Base-by-base conservation (phyloP, 2,797 vertebrate genomes). In the Typhlichthys eigenmanni region DNA sequence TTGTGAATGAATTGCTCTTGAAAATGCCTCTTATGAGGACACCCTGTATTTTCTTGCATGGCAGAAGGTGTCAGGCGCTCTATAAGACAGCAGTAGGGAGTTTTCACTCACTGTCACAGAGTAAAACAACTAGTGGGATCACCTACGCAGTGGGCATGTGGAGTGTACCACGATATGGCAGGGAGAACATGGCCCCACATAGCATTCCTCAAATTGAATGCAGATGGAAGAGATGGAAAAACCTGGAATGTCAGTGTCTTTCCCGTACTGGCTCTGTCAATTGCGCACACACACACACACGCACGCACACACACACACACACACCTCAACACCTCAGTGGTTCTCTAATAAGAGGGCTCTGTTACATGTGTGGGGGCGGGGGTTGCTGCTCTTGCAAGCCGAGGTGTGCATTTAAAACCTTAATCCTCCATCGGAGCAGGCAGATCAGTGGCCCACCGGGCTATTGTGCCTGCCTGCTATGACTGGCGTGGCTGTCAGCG, bases 331-430 rank as follows among this genome's bases (percentile, higher is more conserved):
- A 57, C 64, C 75, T 82, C 78, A 82, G 76, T 81, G 81, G 63
- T 65, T 80, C 64, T 66, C 69, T 89, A 90, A 90, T 89, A 72
- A 87, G 70, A 7, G 71, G 77, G 83, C 82, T 92, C 72, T 4
- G 65, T 90, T 88, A 85, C 90, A 81, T 69, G 66, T 76, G 76
- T 82, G 76, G 74, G 82, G 85, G 83, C 66, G 66, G 81, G 80
- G 80, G 82, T 76, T 85, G 71, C 71, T 14, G 69, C 66, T 79
- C 76, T 72, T 51, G 74, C 73, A 57, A 70, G 70, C 68, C 64
- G 73, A 83, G 78, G 78, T 78, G 87, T 79, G 72, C 78, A 83
- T 86, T 85, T 87, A 84, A 84, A 86, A 81, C 84, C 74, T 74
- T 85, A 83, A 83, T 68, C 81, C 59, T 65, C 77, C 74, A 69